phyloP scores from a whole-genome alignment of 2,888 invertebrate species.

The Acleris laterana region DNA sequence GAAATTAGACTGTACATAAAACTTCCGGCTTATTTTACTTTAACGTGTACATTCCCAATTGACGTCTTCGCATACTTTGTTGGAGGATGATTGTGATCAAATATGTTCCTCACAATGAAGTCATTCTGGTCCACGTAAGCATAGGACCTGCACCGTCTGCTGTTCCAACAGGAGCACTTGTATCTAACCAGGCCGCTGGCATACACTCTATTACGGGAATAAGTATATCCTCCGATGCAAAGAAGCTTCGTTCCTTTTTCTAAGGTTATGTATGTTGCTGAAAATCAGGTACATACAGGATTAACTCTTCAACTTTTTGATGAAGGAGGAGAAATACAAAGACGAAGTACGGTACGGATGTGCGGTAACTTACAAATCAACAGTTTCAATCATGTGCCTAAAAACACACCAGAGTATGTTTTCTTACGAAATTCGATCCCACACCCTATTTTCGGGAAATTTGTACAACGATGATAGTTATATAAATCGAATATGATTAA shows the following conservation, averaged over 20 bases:
- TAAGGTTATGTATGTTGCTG: constrained; percentile 20
- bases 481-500: no score
- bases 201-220: constrained; percentile 1
- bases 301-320: no score
- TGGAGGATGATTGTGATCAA: constrained; percentile 14
- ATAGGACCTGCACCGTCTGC: constrained; percentile 14
- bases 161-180: constrained; percentile 8
- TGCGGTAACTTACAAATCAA: no score
- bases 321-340: no score
- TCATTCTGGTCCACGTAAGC: constrained; percentile 10
- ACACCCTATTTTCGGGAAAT: no score
- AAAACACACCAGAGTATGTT: no score
- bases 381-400: no score
- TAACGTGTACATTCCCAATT: neutral
- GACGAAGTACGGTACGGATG: no score
- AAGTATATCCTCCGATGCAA: constrained; percentile 12
- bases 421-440: no score
- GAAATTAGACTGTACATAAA: no score
- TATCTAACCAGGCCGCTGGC: constrained; percentile 7
- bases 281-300: neutral
- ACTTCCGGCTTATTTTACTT: no score
- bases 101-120: neutral
- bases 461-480: no score
- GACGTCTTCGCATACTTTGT: neutral
- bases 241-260: constrained; percentile 15